These are phyloP conservation scores for Vidua macroura DNA, from an alignment of 2,113 vertebrate species.

Conservation along the genomic window DNA sequence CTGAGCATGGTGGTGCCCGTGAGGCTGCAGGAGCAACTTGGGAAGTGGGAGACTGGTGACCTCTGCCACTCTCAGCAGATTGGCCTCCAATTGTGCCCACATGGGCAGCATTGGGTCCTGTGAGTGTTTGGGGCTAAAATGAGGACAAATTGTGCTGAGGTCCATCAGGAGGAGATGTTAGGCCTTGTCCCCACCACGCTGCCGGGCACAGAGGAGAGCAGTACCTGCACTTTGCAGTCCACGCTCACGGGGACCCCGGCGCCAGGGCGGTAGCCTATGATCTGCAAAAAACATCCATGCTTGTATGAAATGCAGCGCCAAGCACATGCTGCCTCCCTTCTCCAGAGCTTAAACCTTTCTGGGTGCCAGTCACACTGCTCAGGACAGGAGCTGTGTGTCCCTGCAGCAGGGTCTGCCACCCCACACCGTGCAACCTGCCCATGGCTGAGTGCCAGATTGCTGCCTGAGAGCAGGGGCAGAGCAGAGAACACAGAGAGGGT, in stretches of 20 bases:
- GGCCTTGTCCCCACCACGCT: fast-evolving
- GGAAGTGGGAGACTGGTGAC: background rate
- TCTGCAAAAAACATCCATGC: constrained; percentile 68
- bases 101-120: background rate
- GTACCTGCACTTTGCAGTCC: constrained; percentile 88
- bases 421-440: background rate
- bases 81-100: fast-evolving
- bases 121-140: background rate
- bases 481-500: background rate
- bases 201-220: background rate
- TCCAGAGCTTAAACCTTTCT: background rate
- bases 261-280: constrained; percentile 91
- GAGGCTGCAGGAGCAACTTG: background rate
- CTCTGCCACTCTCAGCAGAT: background rate
- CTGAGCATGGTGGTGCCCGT: fast-evolving
- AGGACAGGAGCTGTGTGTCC: background rate
- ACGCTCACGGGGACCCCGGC: constrained; percentile 86
- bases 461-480: background rate
- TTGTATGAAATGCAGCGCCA: background rate
- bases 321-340: fast-evolving
- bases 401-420: background rate
- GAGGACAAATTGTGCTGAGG: background rate
- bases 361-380: fast-evolving
- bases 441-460: background rate
- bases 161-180: background rate